A percentile compares a stretch with the other conserved stretches of the same genome.
phyloP scores from a whole-genome alignment of 2,113 vertebrate genomes.

The Condylura cristata region DNA sequence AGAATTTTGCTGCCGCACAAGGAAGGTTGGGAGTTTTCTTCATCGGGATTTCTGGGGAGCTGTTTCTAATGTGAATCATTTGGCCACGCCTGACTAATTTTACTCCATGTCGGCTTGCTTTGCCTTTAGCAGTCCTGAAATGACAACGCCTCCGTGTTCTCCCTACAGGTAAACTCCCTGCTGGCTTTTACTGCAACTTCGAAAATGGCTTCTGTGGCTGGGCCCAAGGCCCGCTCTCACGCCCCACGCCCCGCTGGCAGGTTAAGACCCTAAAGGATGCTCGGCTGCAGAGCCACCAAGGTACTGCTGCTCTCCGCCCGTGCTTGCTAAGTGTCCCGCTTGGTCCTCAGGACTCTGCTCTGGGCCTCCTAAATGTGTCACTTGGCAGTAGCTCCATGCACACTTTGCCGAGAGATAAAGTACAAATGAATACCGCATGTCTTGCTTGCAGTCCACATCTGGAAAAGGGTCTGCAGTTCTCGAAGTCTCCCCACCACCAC shows the following conservation, averaged over 20 bases:
- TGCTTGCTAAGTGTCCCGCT: background rate
- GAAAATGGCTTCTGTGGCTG: conserved; percentile 94
- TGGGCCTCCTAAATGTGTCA: background rate
- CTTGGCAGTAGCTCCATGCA: background rate
- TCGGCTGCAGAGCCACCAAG: conserved; percentile 70
- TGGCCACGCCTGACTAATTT: background rate
- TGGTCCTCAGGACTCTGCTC: background rate
- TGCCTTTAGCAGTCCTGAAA: background rate
- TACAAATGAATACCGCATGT: background rate
- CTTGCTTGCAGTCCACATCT: background rate
- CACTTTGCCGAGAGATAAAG: background rate
- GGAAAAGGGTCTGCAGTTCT: background rate
- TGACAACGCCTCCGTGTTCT: conserved; percentile 48
- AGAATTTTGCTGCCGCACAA: background rate
- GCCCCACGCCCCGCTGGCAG: conserved; percentile 85
- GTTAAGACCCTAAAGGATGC: conserved; percentile 83
- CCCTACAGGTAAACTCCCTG: conserved; percentile 91
- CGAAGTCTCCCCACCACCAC: background rate
- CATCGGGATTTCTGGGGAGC: background rate
- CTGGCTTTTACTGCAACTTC: conserved; percentile 95
- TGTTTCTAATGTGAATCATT: background rate
- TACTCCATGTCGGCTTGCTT: background rate
- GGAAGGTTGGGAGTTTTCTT: background rate
- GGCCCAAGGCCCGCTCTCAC: conserved; percentile 77
- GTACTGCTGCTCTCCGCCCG: conserved; percentile 62